Evolutionary conservation across 2,113 vertebrate genomes (phyloP).

Genomic region (Ceuthmochares aereus): DNA sequence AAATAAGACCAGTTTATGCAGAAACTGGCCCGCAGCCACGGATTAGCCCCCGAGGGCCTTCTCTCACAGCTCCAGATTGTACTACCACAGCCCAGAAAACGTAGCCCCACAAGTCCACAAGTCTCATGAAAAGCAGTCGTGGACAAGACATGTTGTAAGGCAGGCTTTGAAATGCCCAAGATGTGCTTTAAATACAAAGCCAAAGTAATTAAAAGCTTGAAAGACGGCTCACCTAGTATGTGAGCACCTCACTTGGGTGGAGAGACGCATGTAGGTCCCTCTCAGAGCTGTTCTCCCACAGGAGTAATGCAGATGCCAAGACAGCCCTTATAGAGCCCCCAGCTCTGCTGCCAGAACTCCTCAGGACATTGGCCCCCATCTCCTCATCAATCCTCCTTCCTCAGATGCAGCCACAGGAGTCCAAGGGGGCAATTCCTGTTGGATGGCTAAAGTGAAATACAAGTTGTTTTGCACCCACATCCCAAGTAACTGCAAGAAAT

Average conservation of each 20-base stretch:
- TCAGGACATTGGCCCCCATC: neutral
- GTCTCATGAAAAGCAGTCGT: neutral
- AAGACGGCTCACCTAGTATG: neutral
- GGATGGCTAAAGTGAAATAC: neutral
- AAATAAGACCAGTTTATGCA: slow-evolving; percentile 73
- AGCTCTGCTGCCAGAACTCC: neutral
- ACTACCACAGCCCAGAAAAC: neutral
- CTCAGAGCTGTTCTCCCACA: rapidly evolving
- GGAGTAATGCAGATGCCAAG: neutral
- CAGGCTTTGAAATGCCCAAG: neutral
- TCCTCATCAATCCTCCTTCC: neutral
- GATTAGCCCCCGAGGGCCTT: slow-evolving; percentile 52
- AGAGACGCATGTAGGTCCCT: neutral
- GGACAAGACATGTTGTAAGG: neutral
- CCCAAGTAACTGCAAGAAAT: neutral
- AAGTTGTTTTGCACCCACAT: neutral
- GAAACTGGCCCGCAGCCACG: slow-evolving; percentile 63
- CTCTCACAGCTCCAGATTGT: slow-evolving; percentile 60
- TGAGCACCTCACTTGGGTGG: neutral
- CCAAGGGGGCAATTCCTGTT: neutral
- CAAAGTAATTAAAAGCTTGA: neutral
- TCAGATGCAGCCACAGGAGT: neutral
- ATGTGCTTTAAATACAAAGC: neutral
- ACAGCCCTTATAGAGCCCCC: neutral
- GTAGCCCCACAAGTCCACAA: neutral